Conservation (phyloP, 2,797 vertebrate species). For the Danio tinwini region DNA sequence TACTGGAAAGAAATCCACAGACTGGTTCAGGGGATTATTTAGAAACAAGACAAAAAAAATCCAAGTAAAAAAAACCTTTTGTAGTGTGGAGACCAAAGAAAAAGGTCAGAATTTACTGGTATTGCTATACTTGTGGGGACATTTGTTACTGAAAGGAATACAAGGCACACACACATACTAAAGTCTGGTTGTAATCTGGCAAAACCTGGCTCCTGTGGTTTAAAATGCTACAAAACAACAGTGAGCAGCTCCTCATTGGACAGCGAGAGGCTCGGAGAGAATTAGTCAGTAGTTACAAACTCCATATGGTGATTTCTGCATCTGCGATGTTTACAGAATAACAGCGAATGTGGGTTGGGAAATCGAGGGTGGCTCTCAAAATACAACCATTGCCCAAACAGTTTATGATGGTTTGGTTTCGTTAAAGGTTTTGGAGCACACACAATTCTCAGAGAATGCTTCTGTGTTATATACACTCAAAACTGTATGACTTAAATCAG, state of each 20-base stretch:
- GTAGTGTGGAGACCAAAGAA: too few species aligned
- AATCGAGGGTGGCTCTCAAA: not conserved
- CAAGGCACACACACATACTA: slow-evolving; percentile 34
- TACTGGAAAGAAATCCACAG: too few species aligned
- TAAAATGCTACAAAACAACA: slow-evolving; percentile 44
- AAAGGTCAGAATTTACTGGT: too few species aligned
- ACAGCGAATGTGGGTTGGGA: not conserved
- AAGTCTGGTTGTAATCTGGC: slow-evolving; percentile 37
- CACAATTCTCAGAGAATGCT: not conserved
- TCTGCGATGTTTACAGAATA: slow-evolving; percentile 24
- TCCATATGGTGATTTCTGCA: slow-evolving; percentile 28
- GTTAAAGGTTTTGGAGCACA: not conserved
- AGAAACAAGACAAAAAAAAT: too few species aligned
- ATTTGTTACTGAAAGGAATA: too few species aligned
- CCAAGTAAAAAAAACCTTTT: too few species aligned
- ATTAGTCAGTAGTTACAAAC: slow-evolving; percentile 53
- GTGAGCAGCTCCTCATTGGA: slow-evolving; percentile 28
- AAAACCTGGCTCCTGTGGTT: slow-evolving; percentile 51
- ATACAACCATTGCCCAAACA: not conserved
- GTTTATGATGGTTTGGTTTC: not conserved
- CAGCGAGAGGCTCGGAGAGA: slow-evolving; percentile 39
- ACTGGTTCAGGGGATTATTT: too few species aligned
- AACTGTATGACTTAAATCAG: not conserved
- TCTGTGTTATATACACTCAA: not conserved
- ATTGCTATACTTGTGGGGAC: too few species aligned